Conservation (phyloP, 2,888 invertebrate species). For the Epistrophe grossulariae region DNA sequence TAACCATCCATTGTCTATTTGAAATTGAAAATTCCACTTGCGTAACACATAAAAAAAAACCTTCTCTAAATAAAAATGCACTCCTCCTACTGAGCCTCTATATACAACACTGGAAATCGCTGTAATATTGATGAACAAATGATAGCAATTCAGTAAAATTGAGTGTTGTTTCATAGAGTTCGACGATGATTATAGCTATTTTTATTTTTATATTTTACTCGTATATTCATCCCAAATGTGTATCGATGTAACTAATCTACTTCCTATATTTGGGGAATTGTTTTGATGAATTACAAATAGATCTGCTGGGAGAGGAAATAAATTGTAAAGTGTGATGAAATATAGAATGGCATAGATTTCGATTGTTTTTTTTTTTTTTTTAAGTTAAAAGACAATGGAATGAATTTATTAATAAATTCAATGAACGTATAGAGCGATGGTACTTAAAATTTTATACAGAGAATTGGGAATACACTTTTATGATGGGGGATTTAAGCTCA, state of each 20-base stretch:
- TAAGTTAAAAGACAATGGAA: neutral
- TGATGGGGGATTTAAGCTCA: neutral
- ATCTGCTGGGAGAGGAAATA: neutral
- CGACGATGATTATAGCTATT: slow-evolving; percentile 1
- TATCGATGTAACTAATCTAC: slow-evolving; percentile 4
- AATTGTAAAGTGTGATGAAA: neutral
- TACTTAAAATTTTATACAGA: neutral
- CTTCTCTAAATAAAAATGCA: neutral
- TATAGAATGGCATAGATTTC: neutral
- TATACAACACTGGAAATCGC: neutral
- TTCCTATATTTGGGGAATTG: neutral
- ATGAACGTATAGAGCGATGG: neutral
- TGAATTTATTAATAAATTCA: neutral
- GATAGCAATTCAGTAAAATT: slow-evolving; percentile 19
- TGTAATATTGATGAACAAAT: slow-evolving; percentile 25
- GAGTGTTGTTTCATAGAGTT: slow-evolving; percentile 26
- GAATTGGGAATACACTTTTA: neutral
- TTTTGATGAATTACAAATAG: neutral
- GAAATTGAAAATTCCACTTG: slow-evolving; percentile 20
- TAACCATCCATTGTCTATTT: neutral
- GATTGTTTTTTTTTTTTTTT: neutral
- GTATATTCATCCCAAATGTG: neutral
- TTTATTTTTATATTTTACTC: neutral
- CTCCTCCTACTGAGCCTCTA: neutral
- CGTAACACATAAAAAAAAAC: slow-evolving; percentile 21